A percentile compares a stretch with the other conserved stretches of the same genome.
Conservation (phyloP, 2,113 vertebrate species). For the Varanus komodoensis region DNA sequence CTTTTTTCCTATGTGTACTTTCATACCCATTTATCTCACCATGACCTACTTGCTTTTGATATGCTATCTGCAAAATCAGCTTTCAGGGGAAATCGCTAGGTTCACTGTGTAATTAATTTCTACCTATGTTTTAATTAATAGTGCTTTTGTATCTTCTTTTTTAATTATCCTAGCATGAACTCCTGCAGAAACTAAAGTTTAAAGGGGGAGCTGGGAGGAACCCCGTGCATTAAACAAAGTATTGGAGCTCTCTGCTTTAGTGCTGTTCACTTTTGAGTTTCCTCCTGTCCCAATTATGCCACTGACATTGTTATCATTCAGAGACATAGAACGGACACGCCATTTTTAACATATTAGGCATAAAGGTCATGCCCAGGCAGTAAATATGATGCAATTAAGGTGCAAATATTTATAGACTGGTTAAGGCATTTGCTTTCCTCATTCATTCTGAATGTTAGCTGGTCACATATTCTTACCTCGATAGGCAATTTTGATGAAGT, state of each 20-base stretch:
- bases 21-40: background rate
- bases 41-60: constrained; percentile 63
- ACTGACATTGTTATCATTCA: constrained; percentile 56
- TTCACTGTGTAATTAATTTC: constrained; percentile 65
- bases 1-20: constrained; percentile 27
- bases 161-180: constrained; percentile 54
- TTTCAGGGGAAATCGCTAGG: constrained; percentile 58
- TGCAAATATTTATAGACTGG: background rate
- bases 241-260: background rate
- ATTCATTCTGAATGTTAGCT: background rate
- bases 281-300: constrained; percentile 46
- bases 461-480: background rate
- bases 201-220: constrained; percentile 2
- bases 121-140: constrained; percentile 67
- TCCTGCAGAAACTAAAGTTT: constrained; percentile 39
- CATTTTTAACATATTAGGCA: background rate
- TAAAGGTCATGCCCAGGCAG: constrained; percentile 38
- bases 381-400: background rate
- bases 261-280: constrained; percentile 29
- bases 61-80: constrained; percentile 68
- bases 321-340: constrained; percentile 19
- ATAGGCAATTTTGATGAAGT: background rate
- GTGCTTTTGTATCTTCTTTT: constrained; percentile 59
- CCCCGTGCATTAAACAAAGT: constrained; percentile 47
- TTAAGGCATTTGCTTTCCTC: background rate